Conservation (phyloP, 1,140 invertebrate species). For the Diploscapter pachys region DNA sequence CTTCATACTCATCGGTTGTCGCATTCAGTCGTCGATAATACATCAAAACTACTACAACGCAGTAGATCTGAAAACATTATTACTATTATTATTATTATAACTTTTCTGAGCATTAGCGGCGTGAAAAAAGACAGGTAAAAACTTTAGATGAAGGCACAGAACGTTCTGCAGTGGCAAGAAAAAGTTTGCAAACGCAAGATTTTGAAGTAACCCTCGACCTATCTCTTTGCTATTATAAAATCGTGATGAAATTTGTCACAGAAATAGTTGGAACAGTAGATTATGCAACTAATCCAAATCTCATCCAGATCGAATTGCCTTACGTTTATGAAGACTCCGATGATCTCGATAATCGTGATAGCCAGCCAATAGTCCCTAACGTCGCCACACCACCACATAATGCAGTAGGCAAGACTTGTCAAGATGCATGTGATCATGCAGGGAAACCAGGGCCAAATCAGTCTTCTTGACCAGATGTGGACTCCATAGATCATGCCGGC, state of each 20-base stretch:
- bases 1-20: conserved; percentile 46
- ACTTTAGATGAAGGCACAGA: no score
- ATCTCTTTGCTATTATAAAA: no score
- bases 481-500: conserved; percentile 54
- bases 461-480: conserved; percentile 53
- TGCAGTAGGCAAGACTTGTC: conserved; percentile 53
- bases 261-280: no score
- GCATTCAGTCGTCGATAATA: conserved; percentile 47
- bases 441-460: conserved; percentile 54
- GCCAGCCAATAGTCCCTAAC: conserved; percentile 57
- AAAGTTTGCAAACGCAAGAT: no score
- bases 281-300: no score
- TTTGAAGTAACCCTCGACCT: no score
- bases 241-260: no score
- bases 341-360: conserved; percentile 55
- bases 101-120: no score
- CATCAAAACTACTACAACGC: conserved; percentile 49
- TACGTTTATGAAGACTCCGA: conserved; percentile 55
- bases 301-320: background rate
- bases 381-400: conserved; percentile 53
- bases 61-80: conserved; percentile 45
- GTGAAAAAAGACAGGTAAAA: no score
- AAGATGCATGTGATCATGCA: conserved; percentile 51
- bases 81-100: no score
- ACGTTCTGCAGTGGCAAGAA: no score